Evolutionary conservation across 2,113 vertebrate species (phyloP).

Genomic region (zebrafish (Danio rerio)): GRCz12tu NC_133199.1:24566501-24567000

Average conservation of each 20-base stretch:
- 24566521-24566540: constrained; percentile 45
- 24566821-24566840: neutral
- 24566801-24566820: neutral
- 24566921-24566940: no score
- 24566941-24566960: no score
- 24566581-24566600: constrained; percentile 37
- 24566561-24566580: constrained; percentile 43
- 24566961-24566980: no score
- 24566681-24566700: constrained; percentile 4
- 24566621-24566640: neutral
- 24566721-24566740: constrained; percentile 28
- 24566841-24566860: neutral
- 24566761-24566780: constrained; percentile 6
- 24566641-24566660: neutral
- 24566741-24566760: constrained; percentile 4
- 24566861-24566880: no score
- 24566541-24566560: constrained; percentile 49
- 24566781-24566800: no score
- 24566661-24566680: neutral
- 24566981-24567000: no score
- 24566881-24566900: no score
- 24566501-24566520: constrained; percentile 60
- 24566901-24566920: no score
- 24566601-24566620: neutral
- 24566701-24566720: constrained; percentile 41